Base-by-base conservation (phyloP, 92 coral and sea anemone species). In the Paramuricea clavata region DNA sequence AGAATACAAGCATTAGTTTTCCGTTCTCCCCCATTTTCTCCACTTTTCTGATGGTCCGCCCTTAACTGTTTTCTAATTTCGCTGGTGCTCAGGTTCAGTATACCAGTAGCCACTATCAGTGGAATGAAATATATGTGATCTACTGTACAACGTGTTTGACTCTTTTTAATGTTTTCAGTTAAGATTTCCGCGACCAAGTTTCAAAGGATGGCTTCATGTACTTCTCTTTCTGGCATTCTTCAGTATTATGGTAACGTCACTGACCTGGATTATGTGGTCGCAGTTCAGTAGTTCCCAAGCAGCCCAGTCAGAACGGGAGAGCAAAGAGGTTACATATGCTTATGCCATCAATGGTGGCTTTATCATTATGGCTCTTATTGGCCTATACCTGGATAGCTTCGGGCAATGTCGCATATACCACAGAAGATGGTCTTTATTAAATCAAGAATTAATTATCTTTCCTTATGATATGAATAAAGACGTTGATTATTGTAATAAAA, bases 231-330 rank as follows among this genome's bases (percentile, higher is more conserved):
- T 97, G 57, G 98, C 99, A 49, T 97, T 97, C 79, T 89, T 93
- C 49, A 94, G 97, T 83, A 97, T 97, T 93, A 93, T 97, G 32
- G 89, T 97, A 69, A 97, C 99, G n/a, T 97, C 99, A 39, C 83
- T 94, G 23, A 93, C 95, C 12, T 97, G 99, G 99, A 94, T 97
- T n/a, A 92, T 93, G 36, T 97, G 99, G 99, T 94, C 99, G 30
- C 97, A 95, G 32, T 92, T 94, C 67, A 97, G 99, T 87, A 85
- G 88, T 31, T 90, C 99, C 0, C 94, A 93, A 0, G 92, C 93
- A n/a, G 99, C 99, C 0, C 87, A 93, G 17, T 93, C 95, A 0
- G 99, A 97, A 78, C 93, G 99, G 23, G 91, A 95, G 2, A 94
- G 97, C 25, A 95, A 97, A 60, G 99, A 97, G 85, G 94, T 97